Conservation (phyloP, 2,888 invertebrate genomes). For the Perithous albicinctus region DNA sequence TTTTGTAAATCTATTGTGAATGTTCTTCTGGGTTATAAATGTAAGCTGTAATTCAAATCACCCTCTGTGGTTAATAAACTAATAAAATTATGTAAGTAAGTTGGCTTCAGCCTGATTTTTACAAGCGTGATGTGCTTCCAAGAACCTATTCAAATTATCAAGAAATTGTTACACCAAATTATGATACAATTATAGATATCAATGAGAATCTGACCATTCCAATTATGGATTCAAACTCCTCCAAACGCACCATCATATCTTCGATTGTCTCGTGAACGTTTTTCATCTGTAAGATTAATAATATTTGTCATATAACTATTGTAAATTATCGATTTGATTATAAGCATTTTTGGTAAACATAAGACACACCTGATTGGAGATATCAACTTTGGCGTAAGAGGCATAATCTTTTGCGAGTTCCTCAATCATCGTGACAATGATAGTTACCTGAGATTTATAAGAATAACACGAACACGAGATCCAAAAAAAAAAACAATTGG, state of each 20-base stretch:
- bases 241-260: conserved; percentile 83
- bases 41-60: too few species aligned
- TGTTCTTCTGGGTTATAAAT: too few species aligned
- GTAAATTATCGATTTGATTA: background rate
- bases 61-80: too few species aligned
- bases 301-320: background rate
- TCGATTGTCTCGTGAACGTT: conserved; percentile 81
- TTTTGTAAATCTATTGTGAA: too few species aligned
- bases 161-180: background rate
- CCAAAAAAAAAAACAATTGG: background rate
- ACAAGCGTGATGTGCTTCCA: too few species aligned
- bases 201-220: conserved; percentile 79
- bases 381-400: conserved; percentile 78
- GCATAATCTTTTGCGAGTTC: conserved; percentile 81
- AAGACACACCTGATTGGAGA: conserved; percentile 78
- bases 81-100: too few species aligned
- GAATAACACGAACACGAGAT: background rate
- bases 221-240: conserved; percentile 83
- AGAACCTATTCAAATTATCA: background rate
- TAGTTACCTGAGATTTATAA: background rate
- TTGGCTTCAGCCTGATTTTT: too few species aligned
- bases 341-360: background rate
- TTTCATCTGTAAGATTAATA: conserved; percentile 77
- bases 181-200: background rate
- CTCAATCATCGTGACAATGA: conserved; percentile 72